Evolutionary conservation across 2,113 vertebrate genomes (phyloP).

Genomic region (Gasterosteus nipponicus): DNA sequence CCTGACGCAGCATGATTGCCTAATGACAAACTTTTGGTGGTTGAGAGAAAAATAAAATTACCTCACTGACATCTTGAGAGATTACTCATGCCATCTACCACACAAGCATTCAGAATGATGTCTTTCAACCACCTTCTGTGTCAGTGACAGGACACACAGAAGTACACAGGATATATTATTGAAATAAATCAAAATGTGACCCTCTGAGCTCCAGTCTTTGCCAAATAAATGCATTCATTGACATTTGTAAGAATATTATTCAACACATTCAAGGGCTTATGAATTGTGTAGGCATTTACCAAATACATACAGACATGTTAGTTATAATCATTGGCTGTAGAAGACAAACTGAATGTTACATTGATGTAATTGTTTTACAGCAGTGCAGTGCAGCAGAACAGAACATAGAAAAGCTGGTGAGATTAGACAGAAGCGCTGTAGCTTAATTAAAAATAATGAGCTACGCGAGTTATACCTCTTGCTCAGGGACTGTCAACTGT

Average conservation of each 20-base stretch:
- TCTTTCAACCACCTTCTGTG: constrained; percentile 6
- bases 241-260: constrained; percentile 18
- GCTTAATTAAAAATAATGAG: constrained; percentile 16
- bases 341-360: background rate
- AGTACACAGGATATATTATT: constrained; percentile 32
- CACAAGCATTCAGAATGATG: constrained; percentile 13
- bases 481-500: background rate
- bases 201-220: constrained; percentile 22
- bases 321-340: background rate
- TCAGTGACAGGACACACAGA: constrained; percentile 28
- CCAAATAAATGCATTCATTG: constrained; percentile 48
- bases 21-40: constrained; percentile 75
- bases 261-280: background rate
- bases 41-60: constrained; percentile 69
- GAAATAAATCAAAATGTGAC: constrained; percentile 44
- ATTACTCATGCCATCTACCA: constrained; percentile 48
- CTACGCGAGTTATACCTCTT: background rate
- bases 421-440: background rate
- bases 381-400: background rate
- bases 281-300: background rate
- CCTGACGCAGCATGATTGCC: constrained; percentile 63
- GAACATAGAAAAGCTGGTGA: background rate
- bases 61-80: constrained; percentile 59
- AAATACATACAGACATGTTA: background rate
- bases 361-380: background rate